Evolutionary conservation across 2,888 invertebrate genomes (phyloP), one percentile per base, ranked within the genome.

Genomic region (Hemithea aestivaria): DNA sequence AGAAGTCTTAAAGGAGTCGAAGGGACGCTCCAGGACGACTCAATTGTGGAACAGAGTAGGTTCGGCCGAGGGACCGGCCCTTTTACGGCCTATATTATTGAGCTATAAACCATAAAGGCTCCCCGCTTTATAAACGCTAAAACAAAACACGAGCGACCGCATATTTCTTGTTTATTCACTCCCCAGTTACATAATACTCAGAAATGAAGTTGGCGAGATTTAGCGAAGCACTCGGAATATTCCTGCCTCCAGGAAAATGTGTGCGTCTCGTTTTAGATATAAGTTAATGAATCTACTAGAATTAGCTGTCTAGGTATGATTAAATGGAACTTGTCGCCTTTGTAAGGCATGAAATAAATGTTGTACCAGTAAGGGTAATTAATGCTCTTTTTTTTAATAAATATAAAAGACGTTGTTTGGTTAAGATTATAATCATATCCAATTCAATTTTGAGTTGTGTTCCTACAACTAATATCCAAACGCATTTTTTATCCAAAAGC

Each of bases 41-140:
- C 77, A 76, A 80, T 78, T 75, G 73, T 64, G 62, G 56, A 67
- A 56, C 64, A 56, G 62, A 72, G 67, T 64, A 63, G 68, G 66
- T 70, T 67, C 57, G 64, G 54, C 56, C 66, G 67, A 64, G 66
- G 70, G 72, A 66, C 71, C 64, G 65, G 62, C 60, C 56, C 66
- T 70, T 78, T 81, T 80, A 81, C 66, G 73, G 59, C 58, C 80
- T 66, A 72, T 76, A 80, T 76, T 82, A 82, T 82, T 80, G 74
- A 69, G 75, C 76, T 57, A 79, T 82, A 81, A 82, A 78, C 77
- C 76, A 80, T 81, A 78, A 80, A 77, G 63, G 67, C 70, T 61
- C 56, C 63, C 64, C 71, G 70, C 63, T 75, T 74, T 76, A 73
- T 78, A 77, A 75, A 71, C 69, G 67, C 63, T 74, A 65, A 73